Evolutionary conservation across 2,797 vertebrate genomes (phyloP).

Genomic region (Lacerta viridis): DNA sequence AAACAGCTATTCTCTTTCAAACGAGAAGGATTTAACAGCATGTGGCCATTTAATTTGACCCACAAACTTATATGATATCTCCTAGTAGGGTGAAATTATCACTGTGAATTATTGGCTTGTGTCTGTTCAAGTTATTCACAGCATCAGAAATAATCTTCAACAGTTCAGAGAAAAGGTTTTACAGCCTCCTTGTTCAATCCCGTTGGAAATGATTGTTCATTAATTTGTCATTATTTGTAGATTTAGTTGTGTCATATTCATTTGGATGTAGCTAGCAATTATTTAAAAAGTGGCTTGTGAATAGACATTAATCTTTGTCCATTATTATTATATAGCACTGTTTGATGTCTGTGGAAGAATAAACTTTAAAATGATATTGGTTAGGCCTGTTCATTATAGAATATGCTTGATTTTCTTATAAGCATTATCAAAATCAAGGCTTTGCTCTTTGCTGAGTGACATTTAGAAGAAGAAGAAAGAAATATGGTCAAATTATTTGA

Average conservation of each 20-base stretch:
- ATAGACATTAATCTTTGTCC: slow-evolving; percentile 8
- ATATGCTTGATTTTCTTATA: background rate
- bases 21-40: slow-evolving; percentile 1
- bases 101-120: slow-evolving; percentile 10
- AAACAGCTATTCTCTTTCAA: background rate
- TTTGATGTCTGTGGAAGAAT: background rate
- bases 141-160: background rate
- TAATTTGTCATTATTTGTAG: slow-evolving; percentile 19
- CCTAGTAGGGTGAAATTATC: slow-evolving; percentile 3
- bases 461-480: background rate
- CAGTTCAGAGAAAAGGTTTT: background rate
- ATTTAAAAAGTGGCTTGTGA: slow-evolving; percentile 1
- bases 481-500: background rate
- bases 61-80: slow-evolving; percentile 2
- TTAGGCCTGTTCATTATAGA: background rate
- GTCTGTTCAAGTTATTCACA: background rate
- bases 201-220: background rate
- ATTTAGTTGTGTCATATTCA: slow-evolving; percentile 15
- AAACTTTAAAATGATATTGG: background rate
- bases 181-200: background rate
- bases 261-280: slow-evolving; percentile 1
- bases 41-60: slow-evolving; percentile 12
- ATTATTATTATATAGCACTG: slow-evolving; percentile 6
- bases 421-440: background rate
- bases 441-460: background rate